Evolutionary conservation across 2,797 vertebrate species (phyloP).

Genomic region (Ctenopoma multispine): DNA sequence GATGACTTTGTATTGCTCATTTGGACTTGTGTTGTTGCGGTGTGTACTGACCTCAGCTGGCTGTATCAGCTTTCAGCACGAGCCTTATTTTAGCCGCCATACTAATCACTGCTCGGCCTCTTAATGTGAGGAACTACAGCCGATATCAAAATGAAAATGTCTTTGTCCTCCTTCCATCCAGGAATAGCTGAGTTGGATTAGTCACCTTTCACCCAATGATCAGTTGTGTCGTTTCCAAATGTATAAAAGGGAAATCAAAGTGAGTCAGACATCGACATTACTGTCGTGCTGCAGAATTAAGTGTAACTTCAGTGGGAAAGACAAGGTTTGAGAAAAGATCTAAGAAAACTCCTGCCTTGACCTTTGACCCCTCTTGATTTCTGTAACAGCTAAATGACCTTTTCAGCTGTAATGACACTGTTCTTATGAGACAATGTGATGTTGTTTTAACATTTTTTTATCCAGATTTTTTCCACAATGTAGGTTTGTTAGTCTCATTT

Average conservation of each 20-base stretch:
- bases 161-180: conserved; percentile 56
- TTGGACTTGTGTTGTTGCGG: conserved; percentile 28
- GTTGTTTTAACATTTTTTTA: background rate
- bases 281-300: background rate
- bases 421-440: too few relatives aligned
- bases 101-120: conserved; percentile 39
- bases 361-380: conserved; percentile 42
- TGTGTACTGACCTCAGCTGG: conserved; percentile 42
- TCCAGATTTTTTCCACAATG: conserved; percentile 2
- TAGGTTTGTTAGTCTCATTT: background rate
- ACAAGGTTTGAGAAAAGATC: background rate
- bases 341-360: conserved; percentile 6
- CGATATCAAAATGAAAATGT: conserved; percentile 37
- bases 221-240: conserved; percentile 5
- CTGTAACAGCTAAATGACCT: conserved; percentile 19
- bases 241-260: conserved; percentile 1
- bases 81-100: conserved; percentile 68
- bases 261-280: background rate
- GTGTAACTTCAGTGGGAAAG: background rate
- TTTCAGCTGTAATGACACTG: too few relatives aligned
- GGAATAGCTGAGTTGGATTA: conserved; percentile 56
- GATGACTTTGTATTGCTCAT: background rate
- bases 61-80: conserved; percentile 67
- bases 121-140: conserved; percentile 27
- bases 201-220: conserved; percentile 20